Evolutionary conservation across 2,888 invertebrate species (phyloP), one percentile per base, ranked within the genome.

Genomic region (Nomada flava): DNA sequence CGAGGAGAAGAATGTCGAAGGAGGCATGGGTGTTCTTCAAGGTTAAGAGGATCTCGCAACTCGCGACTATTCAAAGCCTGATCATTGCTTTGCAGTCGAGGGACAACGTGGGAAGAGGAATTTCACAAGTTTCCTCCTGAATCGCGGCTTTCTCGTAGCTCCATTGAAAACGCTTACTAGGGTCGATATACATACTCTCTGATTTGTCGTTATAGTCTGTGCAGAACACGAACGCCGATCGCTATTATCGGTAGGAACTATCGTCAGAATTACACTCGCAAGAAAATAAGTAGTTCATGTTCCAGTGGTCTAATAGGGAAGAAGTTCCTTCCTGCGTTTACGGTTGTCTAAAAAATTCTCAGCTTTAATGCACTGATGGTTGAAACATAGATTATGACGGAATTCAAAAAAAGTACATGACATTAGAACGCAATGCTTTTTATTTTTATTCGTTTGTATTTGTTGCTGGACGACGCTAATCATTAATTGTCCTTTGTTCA

Each of bases 11-110:
- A 84, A 85, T 59, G 79, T 62, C 44, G 68, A 52, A 20, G 68
- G 77, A 65, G 72, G 79, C 67, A 82, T 81, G 77, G 87, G 84
- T 79, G 79, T 82, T 64, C 72, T n/a, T 59, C 86, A 87, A 87
- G 87, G 87, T 84, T 87, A 81, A 74, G 68, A 53, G 62, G 72
- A 77, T 55, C 59, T 87, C 76, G 57, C 82, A 81, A 82, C 79
- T 64, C 36, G 71, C 60, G 60, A 44, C 53, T 64, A 76, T 82
- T 64, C 62, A 63, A 7, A 36, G 62, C n/a, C 36, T 55, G 65
- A 87, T 83, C 79, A 75, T 77, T 69, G 52, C 59, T 73, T 63
- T 60, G 68, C 73, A 78, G 82, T 84, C 72, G 68, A 76, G 67
- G 67, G 70, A 74, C 67, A 84, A 79, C 86, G 87, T 87, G 62